Base-by-base conservation (phyloP, 2,888 invertebrate genomes). In the Aricia artaxerxes region DNA sequence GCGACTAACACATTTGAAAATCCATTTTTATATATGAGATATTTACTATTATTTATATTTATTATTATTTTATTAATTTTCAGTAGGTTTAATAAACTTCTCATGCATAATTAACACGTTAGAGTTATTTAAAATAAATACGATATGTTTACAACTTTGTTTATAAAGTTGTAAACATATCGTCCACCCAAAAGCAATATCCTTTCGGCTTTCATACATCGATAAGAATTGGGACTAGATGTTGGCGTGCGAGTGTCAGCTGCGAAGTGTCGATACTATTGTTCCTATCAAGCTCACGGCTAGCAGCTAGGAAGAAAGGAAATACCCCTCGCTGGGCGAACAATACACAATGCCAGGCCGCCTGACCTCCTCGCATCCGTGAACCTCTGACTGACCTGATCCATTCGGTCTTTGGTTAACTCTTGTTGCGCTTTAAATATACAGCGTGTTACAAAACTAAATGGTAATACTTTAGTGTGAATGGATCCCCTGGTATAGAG, bases 281-380 rank as follows among this genome's bases (percentile, higher is more conserved):
- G 79, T 78, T 76, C 73, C 78, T 80, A 81, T 81, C 79, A 81
- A 82, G 81, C 82, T 88, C 92, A 92, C 85, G 92, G 92, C 83
- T 90, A 87, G 85, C 83, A 83, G 84, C 87, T 86, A 87, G 89
- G 88, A 86, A 86, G 84, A 35, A 69, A 91, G 92, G 90, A 92
- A 91, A 87, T 90, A 91, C 91, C 92, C 92, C 93, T 91, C 88
- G 90, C 85, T 87, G 88, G 87, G 87, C 86, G 83, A 88, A 91
- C 92, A 92, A 91, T 92, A 89, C 88, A 93, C 92, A 92, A 92
- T 92, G 88, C 86, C 87, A 88, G 88, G 86, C 90, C 90, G 86
- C 85, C 85, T 84, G 91, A 89, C 92, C 91, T 92, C 89, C 84
- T 83, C 83, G 87, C 87, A 89, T 89, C 90, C 89, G 87, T 91